phyloP scores from a whole-genome alignment of 2,888 invertebrate genomes.

The Bedellia somnulentella region DNA sequence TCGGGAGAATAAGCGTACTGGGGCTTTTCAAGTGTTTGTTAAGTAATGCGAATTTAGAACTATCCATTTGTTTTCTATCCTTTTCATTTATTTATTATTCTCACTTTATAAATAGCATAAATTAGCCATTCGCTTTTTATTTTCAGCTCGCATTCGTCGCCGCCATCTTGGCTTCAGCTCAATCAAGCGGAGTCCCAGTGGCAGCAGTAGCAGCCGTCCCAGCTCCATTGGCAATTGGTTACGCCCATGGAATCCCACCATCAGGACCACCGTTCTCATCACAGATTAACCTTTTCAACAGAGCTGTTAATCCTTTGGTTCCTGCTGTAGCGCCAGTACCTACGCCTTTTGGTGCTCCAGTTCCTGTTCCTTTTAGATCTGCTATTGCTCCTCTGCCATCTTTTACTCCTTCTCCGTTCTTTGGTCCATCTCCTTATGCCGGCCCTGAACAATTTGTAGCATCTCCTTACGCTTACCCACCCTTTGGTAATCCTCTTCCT shows the following conservation, averaged over 20 bases:
- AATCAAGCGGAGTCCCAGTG: constrained; percentile 31
- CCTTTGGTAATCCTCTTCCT: constrained; percentile 10
- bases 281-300: constrained; percentile 59
- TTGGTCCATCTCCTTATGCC: constrained; percentile 10
- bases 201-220: constrained; percentile 38
- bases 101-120: too few relatives aligned
- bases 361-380: constrained; percentile 6
- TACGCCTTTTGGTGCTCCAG: constrained; percentile 16
- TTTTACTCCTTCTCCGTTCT: background rate
- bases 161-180: constrained; percentile 31
- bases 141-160: constrained; percentile 46
- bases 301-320: constrained; percentile 33
- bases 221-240: constrained; percentile 60
- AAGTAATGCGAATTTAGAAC: too few relatives aligned
- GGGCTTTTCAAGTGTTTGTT: too few relatives aligned
- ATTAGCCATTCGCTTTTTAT: constrained; percentile 11
- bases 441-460: constrained; percentile 13
- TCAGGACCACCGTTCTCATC: constrained; percentile 66
- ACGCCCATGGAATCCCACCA: constrained; percentile 61
- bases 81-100: background rate
- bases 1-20: too few relatives aligned
- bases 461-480: constrained; percentile 14
- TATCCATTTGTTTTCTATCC: too few relatives aligned
- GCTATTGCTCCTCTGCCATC: too few relatives aligned
- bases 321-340: constrained; percentile 21